Evolutionary conservation across 2,113 vertebrate species (phyloP).

Genomic region (Sinosuthora webbiana): DNA sequence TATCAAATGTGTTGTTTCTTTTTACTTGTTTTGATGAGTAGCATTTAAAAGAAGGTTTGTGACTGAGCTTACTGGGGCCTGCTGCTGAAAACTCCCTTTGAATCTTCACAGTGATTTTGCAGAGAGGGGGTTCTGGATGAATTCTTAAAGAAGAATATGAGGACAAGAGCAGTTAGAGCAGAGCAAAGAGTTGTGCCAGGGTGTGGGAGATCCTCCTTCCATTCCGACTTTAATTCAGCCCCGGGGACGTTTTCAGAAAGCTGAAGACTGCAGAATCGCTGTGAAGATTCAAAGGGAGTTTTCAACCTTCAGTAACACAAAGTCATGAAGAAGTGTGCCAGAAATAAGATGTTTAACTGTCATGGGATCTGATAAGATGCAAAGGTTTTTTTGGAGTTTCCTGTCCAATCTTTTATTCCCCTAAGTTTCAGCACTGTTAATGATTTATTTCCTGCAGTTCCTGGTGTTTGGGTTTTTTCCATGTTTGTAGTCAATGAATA

Average conservation of each 20-base stretch:
- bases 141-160: background rate
- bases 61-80: background rate
- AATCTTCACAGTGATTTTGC: background rate
- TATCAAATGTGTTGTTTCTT: background rate
- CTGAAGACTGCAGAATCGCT: background rate
- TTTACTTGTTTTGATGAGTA: background rate
- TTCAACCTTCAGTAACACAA: background rate
- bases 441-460: background rate
- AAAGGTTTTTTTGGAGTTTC: background rate
- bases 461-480: background rate
- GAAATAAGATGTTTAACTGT: background rate
- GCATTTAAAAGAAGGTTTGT: background rate
- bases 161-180: background rate
- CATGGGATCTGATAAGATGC: background rate
- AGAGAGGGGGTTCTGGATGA: background rate
- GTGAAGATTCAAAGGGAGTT: background rate
- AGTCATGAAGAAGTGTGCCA: background rate
- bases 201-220: background rate
- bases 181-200: background rate
- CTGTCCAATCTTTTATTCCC: slow-evolving; percentile 14
- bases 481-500: background rate
- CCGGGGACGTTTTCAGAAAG: background rate
- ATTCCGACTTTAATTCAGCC: background rate
- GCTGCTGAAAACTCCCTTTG: background rate
- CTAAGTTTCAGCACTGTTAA: background rate